These are phyloP conservation scores for Sphaerophoria rueppellii DNA, from an alignment of 2,888 invertebrate species.

Conservation along the genomic window DNA sequence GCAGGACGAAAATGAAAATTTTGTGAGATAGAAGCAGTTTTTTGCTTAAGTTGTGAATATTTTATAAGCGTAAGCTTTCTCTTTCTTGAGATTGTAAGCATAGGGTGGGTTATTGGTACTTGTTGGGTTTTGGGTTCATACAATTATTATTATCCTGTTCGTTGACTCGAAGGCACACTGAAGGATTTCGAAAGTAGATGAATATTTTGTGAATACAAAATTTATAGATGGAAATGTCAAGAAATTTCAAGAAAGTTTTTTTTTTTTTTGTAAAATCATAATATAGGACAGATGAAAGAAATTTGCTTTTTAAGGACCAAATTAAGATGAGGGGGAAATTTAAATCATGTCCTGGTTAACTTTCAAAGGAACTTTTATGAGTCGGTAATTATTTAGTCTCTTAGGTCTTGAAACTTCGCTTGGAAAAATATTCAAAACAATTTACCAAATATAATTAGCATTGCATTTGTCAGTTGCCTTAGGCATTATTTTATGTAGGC, in stretches of 20 bases:
- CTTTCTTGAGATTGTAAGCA: background rate
- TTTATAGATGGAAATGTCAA: background rate
- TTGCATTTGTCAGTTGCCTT: no score
- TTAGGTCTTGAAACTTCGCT: no score
- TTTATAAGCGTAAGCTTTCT: slow-evolving; percentile 29
- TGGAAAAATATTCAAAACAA: no score
- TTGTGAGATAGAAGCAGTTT: slow-evolving; percentile 16
- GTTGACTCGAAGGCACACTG: background rate
- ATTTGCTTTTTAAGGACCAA: background rate
- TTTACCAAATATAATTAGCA: no score
- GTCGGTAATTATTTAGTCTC: no score
- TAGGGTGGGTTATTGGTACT: background rate
- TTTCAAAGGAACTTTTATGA: no score
- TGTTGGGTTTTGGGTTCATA: background rate
- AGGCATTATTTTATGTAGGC: no score
- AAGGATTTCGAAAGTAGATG: background rate
- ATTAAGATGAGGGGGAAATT: no score
- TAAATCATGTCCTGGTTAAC: no score
- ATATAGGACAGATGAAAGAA: background rate
- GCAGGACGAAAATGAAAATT: slow-evolving; percentile 14
- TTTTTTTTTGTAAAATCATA: background rate
- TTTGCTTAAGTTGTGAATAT: slow-evolving; percentile 19
- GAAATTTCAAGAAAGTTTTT: background rate
- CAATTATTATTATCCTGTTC: background rate
- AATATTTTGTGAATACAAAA: background rate